Evolutionary conservation across 2,888 invertebrate species (phyloP).

Genomic region (Corbicula japonica): DNA sequence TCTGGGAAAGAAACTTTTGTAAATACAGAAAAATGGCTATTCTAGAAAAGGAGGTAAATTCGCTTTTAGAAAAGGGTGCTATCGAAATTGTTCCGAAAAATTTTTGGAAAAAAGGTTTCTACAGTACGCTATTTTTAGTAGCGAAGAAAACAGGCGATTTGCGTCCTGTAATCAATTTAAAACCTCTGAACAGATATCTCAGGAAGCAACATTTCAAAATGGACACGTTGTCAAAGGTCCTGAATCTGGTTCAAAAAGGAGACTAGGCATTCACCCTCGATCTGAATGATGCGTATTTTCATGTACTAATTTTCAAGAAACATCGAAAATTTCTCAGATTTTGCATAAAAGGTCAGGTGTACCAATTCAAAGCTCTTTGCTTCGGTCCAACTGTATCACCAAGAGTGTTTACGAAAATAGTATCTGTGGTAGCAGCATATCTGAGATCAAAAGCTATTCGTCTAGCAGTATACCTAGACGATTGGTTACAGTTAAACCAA

Average conservation of each 20-base stretch:
- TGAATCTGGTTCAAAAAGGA: constrained; percentile 37
- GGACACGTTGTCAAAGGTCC: constrained; percentile 42
- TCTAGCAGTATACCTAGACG: constrained; percentile 53
- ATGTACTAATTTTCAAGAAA: constrained; percentile 34
- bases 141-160: too few species aligned
- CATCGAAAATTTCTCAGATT: constrained; percentile 50
- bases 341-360: constrained; percentile 31
- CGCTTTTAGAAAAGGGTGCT: constrained; percentile 39
- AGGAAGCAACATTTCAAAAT: constrained; percentile 51
- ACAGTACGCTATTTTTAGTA: constrained; percentile 56
- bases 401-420: constrained; percentile 40
- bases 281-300: constrained; percentile 46
- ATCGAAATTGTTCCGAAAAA: constrained; percentile 35
- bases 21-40: constrained; percentile 5
- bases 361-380: constrained; percentile 40
- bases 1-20: constrained; percentile 33
- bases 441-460: constrained; percentile 34
- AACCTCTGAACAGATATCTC: constrained; percentile 51
- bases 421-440: constrained; percentile 45
- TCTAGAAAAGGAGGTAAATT: constrained; percentile 34
- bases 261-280: constrained; percentile 48
- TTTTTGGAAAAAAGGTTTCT: constrained; percentile 38
- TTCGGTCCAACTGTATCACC: constrained; percentile 43
- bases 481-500: constrained; percentile 42
- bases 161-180: constrained; percentile 42